Base-by-base conservation (phyloP, 2,113 vertebrate species). In the Laticauda laticaudata region DNA sequence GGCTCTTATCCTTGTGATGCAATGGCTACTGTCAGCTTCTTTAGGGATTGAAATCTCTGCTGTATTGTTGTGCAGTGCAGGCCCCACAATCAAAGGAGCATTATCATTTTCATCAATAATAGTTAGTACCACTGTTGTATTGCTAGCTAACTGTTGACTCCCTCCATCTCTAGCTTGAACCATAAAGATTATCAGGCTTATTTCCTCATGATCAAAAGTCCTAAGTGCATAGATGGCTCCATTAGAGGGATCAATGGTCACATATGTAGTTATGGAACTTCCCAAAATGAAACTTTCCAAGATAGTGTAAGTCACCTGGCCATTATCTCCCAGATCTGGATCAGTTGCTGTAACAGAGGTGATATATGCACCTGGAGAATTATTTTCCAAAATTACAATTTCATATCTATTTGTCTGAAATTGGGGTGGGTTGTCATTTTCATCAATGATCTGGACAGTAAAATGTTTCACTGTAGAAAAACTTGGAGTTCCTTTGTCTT, bases 61-160 rank as follows among this genome's bases (percentile, higher is more conserved):
- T 0, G 99, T 99, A 94, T 98, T 98, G 93, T 99, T 99, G 93
- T 96, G 98, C 3, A 99, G 97, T 0, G 92, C 94, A 0, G 99
- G 99, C 4, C 97, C 98, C 93, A 98, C 97, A 0, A 99, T 98
- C 85, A 99, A 95, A 0, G 99, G 99, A 0, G 98, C 94, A 0
- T 99, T 99, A 96, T 99, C 99, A 1, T 99, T 99, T 94, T 99
- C 99, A 5, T 99, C 99, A 3, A 99, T 97, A 92, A 99, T 96
- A 8, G 98, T 99, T 5, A 99, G 97, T 0, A 99, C 97, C 6
- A 99, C 98, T 0, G 99, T 99, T 93, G 99, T 96, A 61, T 99
- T 99, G 94, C 98, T 98, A 0, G 94, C 96, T 0, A 99, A 97
- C 86, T 93, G 98, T 94, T 97, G 98, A 93, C 88, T 98, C 3